Conservation (phyloP, 1,140 invertebrate species). For the Drosophila setifemur region DNA sequence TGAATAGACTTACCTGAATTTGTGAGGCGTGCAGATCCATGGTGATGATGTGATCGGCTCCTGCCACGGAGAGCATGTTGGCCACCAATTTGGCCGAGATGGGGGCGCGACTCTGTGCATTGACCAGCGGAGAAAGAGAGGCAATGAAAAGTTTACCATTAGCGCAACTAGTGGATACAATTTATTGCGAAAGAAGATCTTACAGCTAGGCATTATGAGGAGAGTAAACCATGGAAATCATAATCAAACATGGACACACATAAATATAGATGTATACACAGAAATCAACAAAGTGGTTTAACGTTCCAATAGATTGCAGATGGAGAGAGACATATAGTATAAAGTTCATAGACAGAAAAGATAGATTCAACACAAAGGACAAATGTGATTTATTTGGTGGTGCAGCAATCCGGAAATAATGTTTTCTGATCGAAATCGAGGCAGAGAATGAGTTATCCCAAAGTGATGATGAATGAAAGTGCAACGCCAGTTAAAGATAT, state of each 20-base stretch:
- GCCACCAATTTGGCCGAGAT: conserved; percentile 99
- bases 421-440: background rate
- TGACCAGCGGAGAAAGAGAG: conserved; percentile 66
- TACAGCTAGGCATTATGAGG: conserved; percentile 51
- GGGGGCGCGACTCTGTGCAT: conserved; percentile 94
- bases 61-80: conserved; percentile 98
- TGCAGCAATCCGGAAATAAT: conserved; percentile 11
- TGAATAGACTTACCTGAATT: conserved; percentile 88
- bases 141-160: conserved; percentile 52
- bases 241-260: conserved; percentile 60
- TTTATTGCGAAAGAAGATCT: conserved; percentile 12
- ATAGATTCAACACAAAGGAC: conserved; percentile 33
- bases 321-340: conserved; percentile 34
- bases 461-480: conserved; percentile 22
- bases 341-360: conserved; percentile 17
- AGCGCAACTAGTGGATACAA: conserved; percentile 61
- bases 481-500: conserved; percentile 22
- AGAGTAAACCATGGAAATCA: conserved; percentile 53
- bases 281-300: conserved; percentile 35
- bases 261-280: conserved; percentile 41
- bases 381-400: conserved; percentile 25
- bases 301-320: conserved; percentile 62
- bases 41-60: conserved; percentile 99
- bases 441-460: background rate
- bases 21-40: conserved; percentile 99